Evolutionary conservation across 2,113 vertebrate genomes (phyloP).

Genomic region (Gavia stellata): DNA sequence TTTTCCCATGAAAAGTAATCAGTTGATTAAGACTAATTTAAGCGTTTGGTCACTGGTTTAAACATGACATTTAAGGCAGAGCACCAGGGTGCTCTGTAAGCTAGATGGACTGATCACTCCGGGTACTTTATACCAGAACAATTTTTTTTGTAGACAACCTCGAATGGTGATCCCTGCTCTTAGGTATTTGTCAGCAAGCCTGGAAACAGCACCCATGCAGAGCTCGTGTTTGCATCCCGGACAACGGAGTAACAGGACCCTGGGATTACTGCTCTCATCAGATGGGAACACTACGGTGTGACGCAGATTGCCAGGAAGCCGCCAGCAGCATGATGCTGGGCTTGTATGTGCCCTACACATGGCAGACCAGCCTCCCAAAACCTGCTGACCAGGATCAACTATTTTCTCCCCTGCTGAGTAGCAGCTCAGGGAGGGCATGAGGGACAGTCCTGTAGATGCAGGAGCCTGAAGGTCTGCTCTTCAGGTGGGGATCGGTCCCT

Average conservation of each 20-base stretch:
- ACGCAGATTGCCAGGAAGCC: neutral
- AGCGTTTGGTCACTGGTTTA: neutral
- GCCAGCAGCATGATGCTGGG: neutral
- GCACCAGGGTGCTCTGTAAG: neutral
- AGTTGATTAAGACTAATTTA: neutral
- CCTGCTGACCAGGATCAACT: neutral
- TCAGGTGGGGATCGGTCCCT: neutral
- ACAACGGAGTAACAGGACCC: neutral
- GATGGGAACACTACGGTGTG: neutral
- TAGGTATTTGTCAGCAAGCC: neutral
- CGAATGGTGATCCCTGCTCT: neutral
- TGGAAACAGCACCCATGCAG: neutral
- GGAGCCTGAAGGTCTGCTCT: neutral
- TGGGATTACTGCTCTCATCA: neutral
- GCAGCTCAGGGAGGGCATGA: neutral
- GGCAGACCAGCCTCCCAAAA: neutral
- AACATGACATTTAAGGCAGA: neutral
- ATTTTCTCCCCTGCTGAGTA: neutral
- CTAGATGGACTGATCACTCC: neutral
- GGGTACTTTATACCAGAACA: neutral
- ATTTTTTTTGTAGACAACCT: neutral
- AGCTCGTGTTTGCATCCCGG: neutral
- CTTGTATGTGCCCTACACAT: neutral
- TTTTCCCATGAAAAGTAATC: neutral
- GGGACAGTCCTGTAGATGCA: neutral